phyloP scores from a whole-genome alignment of 2,888 invertebrate genomes.

The Zaprionus obscuricornis region DNA sequence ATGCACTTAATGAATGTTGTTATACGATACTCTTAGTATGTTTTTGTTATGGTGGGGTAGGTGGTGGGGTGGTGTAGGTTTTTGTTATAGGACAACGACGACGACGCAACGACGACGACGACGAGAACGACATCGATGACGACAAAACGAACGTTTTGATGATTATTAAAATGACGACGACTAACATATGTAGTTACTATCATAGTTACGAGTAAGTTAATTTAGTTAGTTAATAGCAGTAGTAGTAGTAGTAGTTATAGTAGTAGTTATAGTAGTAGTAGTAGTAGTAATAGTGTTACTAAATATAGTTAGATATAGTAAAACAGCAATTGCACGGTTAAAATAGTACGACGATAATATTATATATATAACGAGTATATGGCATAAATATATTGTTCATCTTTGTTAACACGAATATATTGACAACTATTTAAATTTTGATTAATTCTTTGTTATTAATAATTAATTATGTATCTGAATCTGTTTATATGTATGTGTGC shows the following conservation, averaged over 20 bases:
- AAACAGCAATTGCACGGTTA: constrained; percentile 61
- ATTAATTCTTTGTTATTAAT: constrained; percentile 13
- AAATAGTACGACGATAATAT: constrained; percentile 49
- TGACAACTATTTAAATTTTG: neutral
- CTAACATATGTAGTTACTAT: constrained; percentile 16
- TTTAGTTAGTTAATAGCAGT: constrained; percentile 8
- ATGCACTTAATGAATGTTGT: constrained; percentile 65
- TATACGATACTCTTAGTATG: constrained; percentile 43
- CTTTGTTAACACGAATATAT: too few relatives aligned
- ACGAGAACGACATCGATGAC: constrained; percentile 29
- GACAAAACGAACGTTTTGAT: constrained; percentile 31
- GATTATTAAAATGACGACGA: constrained; percentile 22
- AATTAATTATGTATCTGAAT: too few relatives aligned
- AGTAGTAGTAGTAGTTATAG: constrained; percentile 35
- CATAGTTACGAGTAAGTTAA: constrained; percentile 5
- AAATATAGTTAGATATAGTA: constrained; percentile 10
- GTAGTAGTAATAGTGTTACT: constrained; percentile 35
- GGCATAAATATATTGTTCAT: neutral
- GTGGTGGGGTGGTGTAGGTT: too few relatives aligned
- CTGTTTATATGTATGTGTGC: too few relatives aligned
- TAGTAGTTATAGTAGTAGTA: constrained; percentile 19
- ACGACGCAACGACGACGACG: constrained; percentile 30
- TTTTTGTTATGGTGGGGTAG: constrained; percentile 26
- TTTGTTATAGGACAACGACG: constrained; percentile 39
- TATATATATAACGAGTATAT: constrained; percentile 4